Conservation (phyloP, 35 echinoderm and acorn worm genomes). For the Lytechinus variegatus region DNA sequence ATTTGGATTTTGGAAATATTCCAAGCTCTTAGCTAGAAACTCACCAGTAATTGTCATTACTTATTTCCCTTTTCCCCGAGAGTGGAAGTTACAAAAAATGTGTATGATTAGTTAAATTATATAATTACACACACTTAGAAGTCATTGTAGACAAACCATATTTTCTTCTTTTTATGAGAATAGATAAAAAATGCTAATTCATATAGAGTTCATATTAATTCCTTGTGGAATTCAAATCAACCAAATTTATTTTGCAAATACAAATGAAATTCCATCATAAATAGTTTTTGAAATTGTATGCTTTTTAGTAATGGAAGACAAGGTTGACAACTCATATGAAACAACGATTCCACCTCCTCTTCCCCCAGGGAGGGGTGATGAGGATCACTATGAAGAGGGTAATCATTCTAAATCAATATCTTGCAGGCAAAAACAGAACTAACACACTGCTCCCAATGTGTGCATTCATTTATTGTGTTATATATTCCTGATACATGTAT, state of each 20-base stretch:
- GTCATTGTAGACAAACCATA: neutral
- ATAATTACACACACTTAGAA: neutral
- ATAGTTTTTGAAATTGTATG: neutral
- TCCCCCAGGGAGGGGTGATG: slow-evolving; percentile 13
- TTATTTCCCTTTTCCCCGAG: neutral
- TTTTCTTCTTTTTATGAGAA: neutral
- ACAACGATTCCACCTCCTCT: slow-evolving; percentile 25
- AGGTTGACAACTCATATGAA: slow-evolving; percentile 9
- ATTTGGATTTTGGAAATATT: neutral
- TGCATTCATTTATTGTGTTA: neutral
- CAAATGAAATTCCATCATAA: neutral
- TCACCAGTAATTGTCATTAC: neutral
- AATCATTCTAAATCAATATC: neutral
- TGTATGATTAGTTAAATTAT: neutral
- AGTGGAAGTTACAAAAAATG: neutral
- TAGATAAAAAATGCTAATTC: too few species aligned
- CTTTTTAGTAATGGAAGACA: neutral
- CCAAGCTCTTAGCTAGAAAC: neutral
- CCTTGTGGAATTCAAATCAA: too few species aligned
- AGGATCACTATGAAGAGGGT: slow-evolving; percentile 21
- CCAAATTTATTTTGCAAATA: too few species aligned
- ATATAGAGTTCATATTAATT: too few species aligned
- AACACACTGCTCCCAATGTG: neutral
- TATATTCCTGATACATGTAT: neutral
- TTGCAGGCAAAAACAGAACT: neutral